Evolutionary conservation across 1,140 invertebrate species (phyloP).

Genomic region (Rhopalosiphum maidis): DNA sequence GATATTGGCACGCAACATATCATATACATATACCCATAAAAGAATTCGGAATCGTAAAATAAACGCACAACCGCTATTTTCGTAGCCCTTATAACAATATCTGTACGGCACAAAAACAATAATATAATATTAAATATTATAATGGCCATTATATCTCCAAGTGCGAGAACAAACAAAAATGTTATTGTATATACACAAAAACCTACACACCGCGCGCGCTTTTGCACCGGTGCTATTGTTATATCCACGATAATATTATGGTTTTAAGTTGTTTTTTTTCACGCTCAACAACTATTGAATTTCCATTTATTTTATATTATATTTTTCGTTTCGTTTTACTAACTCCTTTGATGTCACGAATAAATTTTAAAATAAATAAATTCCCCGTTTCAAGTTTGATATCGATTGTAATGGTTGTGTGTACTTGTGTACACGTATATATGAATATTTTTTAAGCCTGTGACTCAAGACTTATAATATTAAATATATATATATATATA

Average conservation of each 20-base stretch:
- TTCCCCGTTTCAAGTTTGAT: not conserved
- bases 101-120: not conserved
- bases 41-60: not conserved
- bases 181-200: not conserved
- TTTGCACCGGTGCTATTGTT: not conserved
- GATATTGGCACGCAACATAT: not conserved
- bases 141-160: not conserved
- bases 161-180: not conserved
- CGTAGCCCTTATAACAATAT: not conserved
- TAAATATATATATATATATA: too few relatives aligned
- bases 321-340: not conserved
- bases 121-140: not conserved
- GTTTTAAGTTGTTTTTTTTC: constrained; percentile 24
- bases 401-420: not conserved
- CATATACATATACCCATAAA: not conserved
- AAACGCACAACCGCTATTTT: not conserved
- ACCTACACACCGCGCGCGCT: not conserved
- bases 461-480: not conserved
- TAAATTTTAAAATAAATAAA: constrained; percentile 14
- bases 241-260: not conserved
- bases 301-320: constrained; percentile 6
- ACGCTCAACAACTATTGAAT: not conserved
- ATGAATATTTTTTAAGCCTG: not conserved
- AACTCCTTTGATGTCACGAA: not conserved
- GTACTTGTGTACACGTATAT: not conserved